Evolutionary conservation across 2,888 invertebrate species (phyloP).

Genomic region (Aricia artaxerxes): DNA sequence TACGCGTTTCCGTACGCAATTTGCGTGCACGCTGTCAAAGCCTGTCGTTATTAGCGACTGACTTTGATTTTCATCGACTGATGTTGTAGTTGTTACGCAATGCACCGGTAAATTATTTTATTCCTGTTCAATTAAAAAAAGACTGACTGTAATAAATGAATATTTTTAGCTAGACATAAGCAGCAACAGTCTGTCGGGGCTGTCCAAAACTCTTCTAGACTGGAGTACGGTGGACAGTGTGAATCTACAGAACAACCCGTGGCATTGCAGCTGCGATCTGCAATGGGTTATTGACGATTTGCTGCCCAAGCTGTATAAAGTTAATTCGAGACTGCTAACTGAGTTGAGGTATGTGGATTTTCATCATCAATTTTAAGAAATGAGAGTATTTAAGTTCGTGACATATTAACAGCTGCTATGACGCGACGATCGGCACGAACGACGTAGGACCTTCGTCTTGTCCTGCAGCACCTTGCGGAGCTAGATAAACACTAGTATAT

Average conservation of each 20-base stretch:
- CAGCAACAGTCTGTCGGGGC: slow-evolving; percentile 70
- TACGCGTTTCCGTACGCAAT: neutral
- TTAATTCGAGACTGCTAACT: slow-evolving; percentile 63
- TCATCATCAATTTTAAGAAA: neutral
- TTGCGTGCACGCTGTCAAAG: neutral
- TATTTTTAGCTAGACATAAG: slow-evolving; percentile 77
- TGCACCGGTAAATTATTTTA: neutral
- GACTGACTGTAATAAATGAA: neutral
- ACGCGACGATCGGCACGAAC: no score
- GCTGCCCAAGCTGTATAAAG: slow-evolving; percentile 70
- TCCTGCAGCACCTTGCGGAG: no score
- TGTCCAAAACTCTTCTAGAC: slow-evolving; percentile 63
- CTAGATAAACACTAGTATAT: no score
- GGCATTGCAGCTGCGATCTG: slow-evolving; percentile 81
- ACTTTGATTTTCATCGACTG: no score
- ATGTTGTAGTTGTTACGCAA: neutral
- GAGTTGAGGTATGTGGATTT: slow-evolving; percentile 71
- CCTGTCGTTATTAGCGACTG: no score
- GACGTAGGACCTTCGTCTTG: no score
- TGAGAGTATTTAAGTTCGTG: no score
- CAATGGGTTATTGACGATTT: slow-evolving; percentile 81
- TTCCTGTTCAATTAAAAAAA: neutral
- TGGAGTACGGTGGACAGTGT: slow-evolving; percentile 66
- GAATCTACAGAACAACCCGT: slow-evolving; percentile 82
- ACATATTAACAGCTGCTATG: no score